These are phyloP conservation scores for Corythornis vintsioides DNA, from an alignment of 2,113 vertebrate genomes.

Conservation along the genomic window DNA sequence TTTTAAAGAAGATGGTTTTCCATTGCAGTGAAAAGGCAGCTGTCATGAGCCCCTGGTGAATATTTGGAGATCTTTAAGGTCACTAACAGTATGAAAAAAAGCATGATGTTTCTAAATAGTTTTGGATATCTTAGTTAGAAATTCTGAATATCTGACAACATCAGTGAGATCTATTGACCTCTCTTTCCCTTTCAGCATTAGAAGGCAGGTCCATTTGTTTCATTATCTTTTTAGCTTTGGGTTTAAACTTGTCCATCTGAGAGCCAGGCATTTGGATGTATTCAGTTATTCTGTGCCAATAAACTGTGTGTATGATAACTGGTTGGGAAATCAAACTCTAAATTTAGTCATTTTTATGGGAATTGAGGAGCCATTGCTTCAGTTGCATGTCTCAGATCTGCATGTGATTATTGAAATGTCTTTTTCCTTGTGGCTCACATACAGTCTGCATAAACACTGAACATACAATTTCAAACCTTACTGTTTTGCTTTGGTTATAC, in stretches of 20 bases:
- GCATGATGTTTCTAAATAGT: background rate
- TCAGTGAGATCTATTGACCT: background rate
- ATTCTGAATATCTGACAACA: background rate
- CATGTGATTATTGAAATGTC: background rate
- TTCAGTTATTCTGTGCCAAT: background rate
- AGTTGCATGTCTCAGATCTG: conserved; percentile 13
- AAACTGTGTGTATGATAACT: background rate
- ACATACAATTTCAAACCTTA: conserved; percentile 27
- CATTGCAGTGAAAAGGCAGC: background rate
- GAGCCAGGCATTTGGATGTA: background rate
- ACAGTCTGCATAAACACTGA: conserved; percentile 22
- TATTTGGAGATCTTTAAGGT: background rate
- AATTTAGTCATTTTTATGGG: conserved; percentile 26
- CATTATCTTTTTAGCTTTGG: background rate
- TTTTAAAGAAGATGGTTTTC: background rate
- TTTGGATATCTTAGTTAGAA: background rate
- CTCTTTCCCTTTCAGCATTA: background rate
- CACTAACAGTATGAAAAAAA: background rate
- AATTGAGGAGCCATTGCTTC: background rate
- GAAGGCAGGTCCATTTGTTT: background rate
- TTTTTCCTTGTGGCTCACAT: conserved; percentile 36
- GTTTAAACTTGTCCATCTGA: background rate
- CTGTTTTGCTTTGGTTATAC: background rate
- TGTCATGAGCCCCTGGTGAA: background rate
- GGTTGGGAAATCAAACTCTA: conserved; percentile 32